phyloP scores from a whole-genome alignment of 2,797 vertebrate species.

The Sciurus vulgaris region DNA sequence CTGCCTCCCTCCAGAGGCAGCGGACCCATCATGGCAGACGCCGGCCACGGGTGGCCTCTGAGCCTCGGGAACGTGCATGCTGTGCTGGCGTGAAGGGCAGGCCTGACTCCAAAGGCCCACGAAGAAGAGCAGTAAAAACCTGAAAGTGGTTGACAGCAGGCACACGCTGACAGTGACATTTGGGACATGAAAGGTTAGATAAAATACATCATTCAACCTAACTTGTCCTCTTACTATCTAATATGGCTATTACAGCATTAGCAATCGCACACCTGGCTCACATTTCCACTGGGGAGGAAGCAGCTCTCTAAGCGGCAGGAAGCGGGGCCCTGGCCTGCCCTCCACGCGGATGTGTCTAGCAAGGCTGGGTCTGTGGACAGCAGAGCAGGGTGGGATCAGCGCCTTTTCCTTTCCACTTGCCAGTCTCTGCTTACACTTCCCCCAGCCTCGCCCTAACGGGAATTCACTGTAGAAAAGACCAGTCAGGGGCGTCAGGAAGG shows the following conservation, averaged over 20 bases:
- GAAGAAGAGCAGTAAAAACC: background rate
- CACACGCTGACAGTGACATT: background rate
- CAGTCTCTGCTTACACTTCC: background rate
- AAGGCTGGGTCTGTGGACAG: accelerated
- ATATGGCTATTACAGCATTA: background rate
- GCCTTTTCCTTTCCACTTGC: background rate
- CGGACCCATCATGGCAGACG: no score
- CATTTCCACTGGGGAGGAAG: no score
- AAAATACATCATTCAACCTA: background rate
- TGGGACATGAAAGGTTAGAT: background rate
- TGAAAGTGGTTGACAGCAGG: background rate
- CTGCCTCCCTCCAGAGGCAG: accelerated
- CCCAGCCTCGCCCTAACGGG: background rate
- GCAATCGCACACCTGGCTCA: accelerated
- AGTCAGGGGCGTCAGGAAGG: background rate
- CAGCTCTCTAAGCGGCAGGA: accelerated
- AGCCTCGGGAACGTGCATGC: background rate
- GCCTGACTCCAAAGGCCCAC: background rate
- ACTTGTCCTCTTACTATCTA: background rate
- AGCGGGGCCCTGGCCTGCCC: background rate
- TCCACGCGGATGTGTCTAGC: accelerated
- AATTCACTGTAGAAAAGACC: background rate
- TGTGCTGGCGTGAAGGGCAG: background rate
- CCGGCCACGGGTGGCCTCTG: accelerated
- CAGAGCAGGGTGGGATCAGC: background rate